Percentiles rank a stretch among this genome's conserved stretches.
Evolutionary conservation across 2,113 vertebrate genomes (phyloP).

Genomic region (Puma concolor): DNA sequence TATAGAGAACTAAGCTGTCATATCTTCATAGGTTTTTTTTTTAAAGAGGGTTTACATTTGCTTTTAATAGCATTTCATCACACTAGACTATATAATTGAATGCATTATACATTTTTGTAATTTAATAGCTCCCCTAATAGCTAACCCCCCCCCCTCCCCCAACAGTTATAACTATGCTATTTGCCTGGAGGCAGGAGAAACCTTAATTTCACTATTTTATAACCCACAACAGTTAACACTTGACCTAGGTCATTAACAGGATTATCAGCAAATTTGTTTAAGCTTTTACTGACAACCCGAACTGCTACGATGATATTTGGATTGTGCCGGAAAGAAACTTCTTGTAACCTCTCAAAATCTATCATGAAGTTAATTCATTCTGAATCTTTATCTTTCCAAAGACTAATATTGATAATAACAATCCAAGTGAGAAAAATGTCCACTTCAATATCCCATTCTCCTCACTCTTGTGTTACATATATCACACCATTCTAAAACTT

Average conservation of each 20-base stretch:
- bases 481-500: constrained; percentile 58
- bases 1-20: constrained; percentile 61
- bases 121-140: constrained; percentile 84
- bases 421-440: constrained; percentile 67
- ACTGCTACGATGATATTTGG: constrained; percentile 92
- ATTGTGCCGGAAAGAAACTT: constrained; percentile 88
- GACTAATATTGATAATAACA: constrained; percentile 76
- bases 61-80: constrained; percentile 73
- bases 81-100: constrained; percentile 74
- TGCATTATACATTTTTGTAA: constrained; percentile 77
- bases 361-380: constrained; percentile 87
- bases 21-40: constrained; percentile 56
- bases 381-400: constrained; percentile 77
- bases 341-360: constrained; percentile 86
- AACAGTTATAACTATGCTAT: constrained; percentile 80
- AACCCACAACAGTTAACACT: constrained; percentile 92
- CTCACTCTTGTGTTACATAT: constrained; percentile 61
- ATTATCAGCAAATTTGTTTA: constrained; percentile 93
- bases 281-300: constrained; percentile 92
- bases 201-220: constrained; percentile 90
- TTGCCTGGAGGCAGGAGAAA: constrained; percentile 87
- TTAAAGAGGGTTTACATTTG: constrained; percentile 53
- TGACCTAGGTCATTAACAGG: constrained; percentile 92
- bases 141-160: neutral
- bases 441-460: constrained; percentile 69